Evolutionary conservation across 2,797 vertebrate species (phyloP), one percentile per base, ranked within the genome.

Genomic region (Gymnothorax javanicus): DNA sequence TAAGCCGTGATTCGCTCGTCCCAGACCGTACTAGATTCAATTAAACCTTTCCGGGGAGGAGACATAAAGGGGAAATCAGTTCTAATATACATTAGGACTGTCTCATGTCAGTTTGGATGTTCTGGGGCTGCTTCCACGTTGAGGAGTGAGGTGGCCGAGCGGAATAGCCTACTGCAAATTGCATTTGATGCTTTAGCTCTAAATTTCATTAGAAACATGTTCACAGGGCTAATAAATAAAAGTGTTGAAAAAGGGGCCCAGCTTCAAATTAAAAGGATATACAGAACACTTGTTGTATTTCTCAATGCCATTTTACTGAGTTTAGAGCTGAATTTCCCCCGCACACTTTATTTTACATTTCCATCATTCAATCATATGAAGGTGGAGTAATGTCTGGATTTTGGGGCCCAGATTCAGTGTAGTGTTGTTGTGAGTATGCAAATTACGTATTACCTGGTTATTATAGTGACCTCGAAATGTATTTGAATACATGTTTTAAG

Each of bases 1-100:
- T 73, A 71, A 85, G 27, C 67, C 50, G 20, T 8, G 23, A 67
- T 23, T 84, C 43, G n/a, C 27, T 85, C 50, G n/a, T 85, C 50
- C 27, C 52, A n/a, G 17, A 27, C 62, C 64, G 17, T 8, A 17
- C 25, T 27, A 60, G 83, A 84, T 84, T 84, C 83, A 62, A 64
- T 84, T 83, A 60, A 69, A 85, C 33, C 64, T 56, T 71, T 50
- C 52, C 7, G 3, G 64, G 13, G 50, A 17, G 4, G 56, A 85
- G 52, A 13, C 3, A 20, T n/a, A 25, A 4, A 25, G 5, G 11
- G 25, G 13, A 58, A 83, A 60, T 60, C 27, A 2, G 25, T 25
- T 60, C n/a, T 56, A 57, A 60, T 60, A 43, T 83, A 60, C 17
- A 9, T 43, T 83, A 59, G 25, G 25, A 33, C 17, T 0, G 57